Evolutionary conservation across 2,113 vertebrate genomes (phyloP).

Genomic region (Clarias magur): DNA sequence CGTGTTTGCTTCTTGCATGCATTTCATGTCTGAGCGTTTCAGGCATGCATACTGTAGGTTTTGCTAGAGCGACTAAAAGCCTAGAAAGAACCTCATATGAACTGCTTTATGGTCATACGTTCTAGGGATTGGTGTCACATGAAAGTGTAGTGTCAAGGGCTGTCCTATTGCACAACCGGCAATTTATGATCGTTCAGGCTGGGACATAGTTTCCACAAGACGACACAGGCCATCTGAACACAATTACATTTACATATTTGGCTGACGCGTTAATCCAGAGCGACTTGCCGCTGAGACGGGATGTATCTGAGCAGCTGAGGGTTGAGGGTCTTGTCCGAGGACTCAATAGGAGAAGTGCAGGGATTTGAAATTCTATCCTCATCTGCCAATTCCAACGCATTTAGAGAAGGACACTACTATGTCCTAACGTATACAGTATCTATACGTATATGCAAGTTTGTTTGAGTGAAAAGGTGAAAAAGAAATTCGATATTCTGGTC

Average conservation of each 20-base stretch:
- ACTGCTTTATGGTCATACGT: background rate
- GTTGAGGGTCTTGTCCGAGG: background rate
- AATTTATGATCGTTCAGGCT: background rate
- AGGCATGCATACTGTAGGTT: background rate
- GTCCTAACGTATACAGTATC: too few relatives aligned
- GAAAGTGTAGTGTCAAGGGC: background rate
- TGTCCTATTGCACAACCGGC: background rate
- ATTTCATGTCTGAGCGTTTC: background rate
- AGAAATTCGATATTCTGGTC: background rate
- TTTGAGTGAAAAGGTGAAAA: background rate
- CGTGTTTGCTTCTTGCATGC: background rate
- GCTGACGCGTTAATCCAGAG: background rate
- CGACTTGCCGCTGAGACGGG: background rate
- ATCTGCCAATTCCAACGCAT: background rate
- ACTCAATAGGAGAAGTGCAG: background rate
- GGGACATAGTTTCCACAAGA: background rate
- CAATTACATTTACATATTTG: constrained; percentile 11
- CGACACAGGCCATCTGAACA: background rate
- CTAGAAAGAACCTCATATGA: background rate
- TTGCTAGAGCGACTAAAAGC: background rate
- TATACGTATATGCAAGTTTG: background rate
- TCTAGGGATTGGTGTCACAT: background rate
- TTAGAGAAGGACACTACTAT: background rate
- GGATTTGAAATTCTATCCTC: background rate
- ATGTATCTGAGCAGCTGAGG: background rate